Percentiles rank a stretch among this genome's conserved stretches.
These are phyloP conservation scores for Galagoides demidoff DNA, from an alignment of 2,797 vertebrate genomes.

Conservation along the genomic window DNA sequence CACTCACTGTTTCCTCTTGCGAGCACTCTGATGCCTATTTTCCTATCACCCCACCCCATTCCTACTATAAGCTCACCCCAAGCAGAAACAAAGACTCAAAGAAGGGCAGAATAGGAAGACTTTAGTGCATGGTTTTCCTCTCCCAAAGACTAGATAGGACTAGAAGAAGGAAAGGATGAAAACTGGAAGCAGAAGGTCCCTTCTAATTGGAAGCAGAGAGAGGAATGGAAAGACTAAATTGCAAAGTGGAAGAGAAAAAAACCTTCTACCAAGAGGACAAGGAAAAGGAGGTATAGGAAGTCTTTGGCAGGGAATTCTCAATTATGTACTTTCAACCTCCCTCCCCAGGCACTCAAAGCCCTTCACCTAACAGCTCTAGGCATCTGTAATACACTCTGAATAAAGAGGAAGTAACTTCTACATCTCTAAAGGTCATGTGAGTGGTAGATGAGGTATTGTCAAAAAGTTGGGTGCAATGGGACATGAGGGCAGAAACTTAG, in stretches of 20 bases:
- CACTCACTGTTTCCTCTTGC: background rate
- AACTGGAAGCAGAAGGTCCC: background rate
- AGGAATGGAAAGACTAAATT: background rate
- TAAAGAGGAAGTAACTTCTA: background rate
- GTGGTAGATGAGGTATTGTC: background rate
- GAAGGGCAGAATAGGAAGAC: background rate
- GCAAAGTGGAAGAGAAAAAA: background rate
- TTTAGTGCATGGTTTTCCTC: background rate
- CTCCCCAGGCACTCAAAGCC: background rate
- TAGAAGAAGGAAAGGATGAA: background rate
- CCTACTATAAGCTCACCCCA: background rate
- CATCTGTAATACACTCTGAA: background rate
- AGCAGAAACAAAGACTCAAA: background rate
- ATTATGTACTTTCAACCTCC: background rate
- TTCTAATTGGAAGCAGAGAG: background rate
- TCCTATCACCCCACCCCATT: background rate
- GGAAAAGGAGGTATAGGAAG: slow-evolving; percentile 37
- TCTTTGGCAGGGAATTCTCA: background rate
- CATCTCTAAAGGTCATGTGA: background rate
- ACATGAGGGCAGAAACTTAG: background rate
- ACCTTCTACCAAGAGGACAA: background rate
- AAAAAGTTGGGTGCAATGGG: background rate
- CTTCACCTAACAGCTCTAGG: too few relatives aligned
- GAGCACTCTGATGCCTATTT: background rate
- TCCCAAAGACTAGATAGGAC: background rate